Base-by-base conservation (phyloP, 1,140 invertebrate species). In the Meteorus sp. region DNA sequence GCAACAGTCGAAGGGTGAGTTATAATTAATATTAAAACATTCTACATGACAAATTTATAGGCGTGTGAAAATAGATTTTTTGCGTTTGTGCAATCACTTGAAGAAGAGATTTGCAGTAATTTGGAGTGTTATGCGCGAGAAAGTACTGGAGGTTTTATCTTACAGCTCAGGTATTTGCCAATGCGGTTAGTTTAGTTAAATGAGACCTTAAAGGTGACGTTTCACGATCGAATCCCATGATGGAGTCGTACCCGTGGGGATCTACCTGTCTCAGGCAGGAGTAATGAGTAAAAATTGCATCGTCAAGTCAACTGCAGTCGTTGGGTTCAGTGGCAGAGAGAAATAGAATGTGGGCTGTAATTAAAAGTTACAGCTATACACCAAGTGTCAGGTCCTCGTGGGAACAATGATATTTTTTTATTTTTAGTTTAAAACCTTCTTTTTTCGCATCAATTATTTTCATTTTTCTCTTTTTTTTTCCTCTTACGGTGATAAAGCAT, bases 1-100 rank as follows among this genome's bases (percentile, higher is more conserved):
- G 80, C 50, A 79, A 81, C 68, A 82, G 81, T 72, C 71, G 83
- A 74, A 79, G 80, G 81, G 83, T 84, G 69, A 83, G 82, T 78
- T 13, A 50, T 22, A 37, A 25, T 51, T 47, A 39, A 55, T 22
- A 11, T 39, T 39, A 13, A 5, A 15, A n/a, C n/a, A n/a, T n/a
- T n/a, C n/a, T 22, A 48, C 8, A 43, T 43, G 7, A 41, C 9
- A 41, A 6, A 47, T 19, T n/a, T 19, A n/a, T 41, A 7, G 37
- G 9, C 15, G 9, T n/a, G 3, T 20, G 2, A 19, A 20, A 43
- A 19, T 19, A 43, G 22, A 43, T n/a, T n/a, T n/a, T n/a, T n/a
- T n/a, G n/a, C n/a, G n/a, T n/a, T n/a, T n/a, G 1, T 11, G 11
- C 3, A 35, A 52, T 37, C 20, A 31, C 35, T 55, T 33, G n/a